phyloP scores from a whole-genome alignment of 1,140 invertebrate species.

The Aphelenchoides avenae region DNA sequence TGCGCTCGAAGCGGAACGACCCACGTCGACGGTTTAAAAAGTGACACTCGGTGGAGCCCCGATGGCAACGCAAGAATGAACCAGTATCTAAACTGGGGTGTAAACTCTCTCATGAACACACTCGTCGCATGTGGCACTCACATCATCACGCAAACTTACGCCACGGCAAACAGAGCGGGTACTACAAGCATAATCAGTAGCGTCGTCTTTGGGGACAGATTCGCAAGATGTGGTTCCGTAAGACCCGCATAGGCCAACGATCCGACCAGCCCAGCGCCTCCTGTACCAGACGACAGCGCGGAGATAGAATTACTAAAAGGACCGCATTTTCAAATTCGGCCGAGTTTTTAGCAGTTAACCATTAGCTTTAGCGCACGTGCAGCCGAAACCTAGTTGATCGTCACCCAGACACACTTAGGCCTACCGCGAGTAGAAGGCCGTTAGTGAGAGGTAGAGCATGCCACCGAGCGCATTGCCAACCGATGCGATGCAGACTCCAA shows the following conservation, averaged over 20 bases:
- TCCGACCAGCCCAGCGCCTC: slow-evolving; percentile 51
- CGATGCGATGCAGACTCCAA: slow-evolving; percentile 40
- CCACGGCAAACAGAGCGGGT: slow-evolving; percentile 33
- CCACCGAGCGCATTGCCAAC: slow-evolving; percentile 35
- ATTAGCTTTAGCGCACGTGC: too few species aligned
- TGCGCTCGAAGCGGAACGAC: slow-evolving; percentile 36
- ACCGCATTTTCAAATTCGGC: too few species aligned
- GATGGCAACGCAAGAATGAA: slow-evolving; percentile 24
- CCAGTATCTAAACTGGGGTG: slow-evolving; percentile 36
- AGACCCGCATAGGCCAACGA: slow-evolving; percentile 36
- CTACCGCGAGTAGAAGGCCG: slow-evolving; percentile 32
- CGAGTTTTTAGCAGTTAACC: too few species aligned
- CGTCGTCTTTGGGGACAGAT: slow-evolving; percentile 22
- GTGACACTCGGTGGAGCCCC: slow-evolving; percentile 15
- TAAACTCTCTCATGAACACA: too few species aligned
- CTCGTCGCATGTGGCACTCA: too few species aligned
- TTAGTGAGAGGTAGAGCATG: slow-evolving; percentile 30
- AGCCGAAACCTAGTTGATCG: too few species aligned
- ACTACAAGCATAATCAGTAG: slow-evolving; percentile 41
- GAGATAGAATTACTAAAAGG: slow-evolving; percentile 44
- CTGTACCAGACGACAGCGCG: slow-evolving; percentile 46
- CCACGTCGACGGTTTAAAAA: slow-evolving; percentile 30
- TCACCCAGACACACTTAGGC: too few species aligned
- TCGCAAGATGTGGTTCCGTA: slow-evolving; percentile 38
- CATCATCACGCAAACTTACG: too few species aligned